Conservation (phyloP, 2,888 invertebrate genomes). For the Brenthis hecate region DNA sequence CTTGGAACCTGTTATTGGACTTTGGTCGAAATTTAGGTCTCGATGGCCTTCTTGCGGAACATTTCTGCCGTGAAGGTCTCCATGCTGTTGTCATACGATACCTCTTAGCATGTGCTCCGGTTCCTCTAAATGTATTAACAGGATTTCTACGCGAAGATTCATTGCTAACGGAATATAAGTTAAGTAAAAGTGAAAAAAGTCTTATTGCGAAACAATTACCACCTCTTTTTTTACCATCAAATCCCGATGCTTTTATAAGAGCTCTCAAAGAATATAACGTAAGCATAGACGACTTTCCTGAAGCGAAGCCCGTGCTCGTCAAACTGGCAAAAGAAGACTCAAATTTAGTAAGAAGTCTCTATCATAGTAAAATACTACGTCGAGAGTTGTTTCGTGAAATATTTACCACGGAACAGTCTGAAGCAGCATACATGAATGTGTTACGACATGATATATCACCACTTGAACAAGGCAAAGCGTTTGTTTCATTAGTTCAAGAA, state of each 20-base stretch:
- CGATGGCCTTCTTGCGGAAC: slow-evolving; percentile 53
- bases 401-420: slow-evolving; percentile 50
- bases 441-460: slow-evolving; percentile 54
- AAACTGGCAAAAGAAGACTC: slow-evolving; percentile 44
- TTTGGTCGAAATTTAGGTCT: slow-evolving; percentile 60
- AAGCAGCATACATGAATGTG: slow-evolving; percentile 58
- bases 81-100: slow-evolving; percentile 60
- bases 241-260: slow-evolving; percentile 47
- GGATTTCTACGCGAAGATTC: slow-evolving; percentile 54
- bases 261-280: slow-evolving; percentile 49
- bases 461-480: slow-evolving; percentile 45
- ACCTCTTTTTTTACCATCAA: slow-evolving; percentile 44
- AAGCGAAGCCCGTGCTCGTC: slow-evolving; percentile 45
- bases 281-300: slow-evolving; percentile 42
- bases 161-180: slow-evolving; percentile 52
- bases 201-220: slow-evolving; percentile 45
- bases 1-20: slow-evolving; percentile 55
- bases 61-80: slow-evolving; percentile 58
- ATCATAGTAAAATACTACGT: slow-evolving; percentile 50
- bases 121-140: slow-evolving; percentile 42
- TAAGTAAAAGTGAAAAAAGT: slow-evolving; percentile 49
- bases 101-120: slow-evolving; percentile 45
- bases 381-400: slow-evolving; percentile 52
- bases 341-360: slow-evolving; percentile 49
- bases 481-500: slow-evolving; percentile 38